These are phyloP conservation scores for Cyprinodon tularosa DNA, from an alignment of 2,113 vertebrate genomes.

Conservation along the genomic window DNA sequence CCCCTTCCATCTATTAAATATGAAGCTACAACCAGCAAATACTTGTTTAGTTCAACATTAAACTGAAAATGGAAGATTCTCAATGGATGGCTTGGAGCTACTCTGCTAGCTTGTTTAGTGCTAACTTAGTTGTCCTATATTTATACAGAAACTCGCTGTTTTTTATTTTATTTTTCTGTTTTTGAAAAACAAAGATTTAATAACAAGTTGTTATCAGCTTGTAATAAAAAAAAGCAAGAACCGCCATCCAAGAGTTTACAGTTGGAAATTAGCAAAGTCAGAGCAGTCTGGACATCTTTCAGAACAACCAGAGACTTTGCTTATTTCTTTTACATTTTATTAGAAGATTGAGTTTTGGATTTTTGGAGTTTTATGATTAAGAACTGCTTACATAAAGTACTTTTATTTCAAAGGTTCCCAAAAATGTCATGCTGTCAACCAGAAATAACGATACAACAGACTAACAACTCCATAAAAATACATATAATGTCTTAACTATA, in stretches of 20 bases:
- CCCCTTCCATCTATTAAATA: conserved; percentile 3
- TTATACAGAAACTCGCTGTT: not conserved
- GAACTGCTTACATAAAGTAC: no score
- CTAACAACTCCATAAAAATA: no score
- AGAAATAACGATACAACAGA: no score
- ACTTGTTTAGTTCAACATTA: conserved; percentile 15
- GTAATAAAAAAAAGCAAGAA: not conserved
- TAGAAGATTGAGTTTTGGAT: not conserved
- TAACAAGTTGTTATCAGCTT: not conserved
- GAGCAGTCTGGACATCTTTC: not conserved
- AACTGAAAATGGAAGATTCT: not conserved
- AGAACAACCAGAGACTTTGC: not conserved
- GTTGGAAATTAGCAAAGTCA: not conserved
- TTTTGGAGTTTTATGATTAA: no score
- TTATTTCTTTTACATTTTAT: not conserved
- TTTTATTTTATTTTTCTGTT: no score
- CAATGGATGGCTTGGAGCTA: not conserved
- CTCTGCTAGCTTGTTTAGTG: conserved; percentile 9
- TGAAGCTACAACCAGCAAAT: conserved; percentile 2
- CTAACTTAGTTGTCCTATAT: not conserved
- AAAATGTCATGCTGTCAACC: no score
- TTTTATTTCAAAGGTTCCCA: no score
- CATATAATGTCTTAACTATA: no score
- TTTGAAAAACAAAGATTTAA: not conserved
- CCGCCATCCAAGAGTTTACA: not conserved